These are phyloP conservation scores for Drosophila neocordata DNA, from an alignment of 1,140 invertebrate genomes.

Conservation along the genomic window DNA sequence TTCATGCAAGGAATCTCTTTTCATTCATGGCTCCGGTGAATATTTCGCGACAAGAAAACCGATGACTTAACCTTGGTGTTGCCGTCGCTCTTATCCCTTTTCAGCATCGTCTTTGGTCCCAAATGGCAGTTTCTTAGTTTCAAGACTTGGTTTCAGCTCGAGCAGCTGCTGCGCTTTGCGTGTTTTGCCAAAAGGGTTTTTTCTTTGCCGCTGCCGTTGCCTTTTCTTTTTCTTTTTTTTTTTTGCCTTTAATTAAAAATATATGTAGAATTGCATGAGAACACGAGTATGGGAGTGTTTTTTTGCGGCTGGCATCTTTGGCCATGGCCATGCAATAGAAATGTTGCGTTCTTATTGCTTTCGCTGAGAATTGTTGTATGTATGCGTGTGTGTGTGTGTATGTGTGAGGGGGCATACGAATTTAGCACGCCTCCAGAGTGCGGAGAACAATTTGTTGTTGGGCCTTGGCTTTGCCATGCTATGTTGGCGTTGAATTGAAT, in stretches of 20 bases:
- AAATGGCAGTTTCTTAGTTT: constrained; percentile 33
- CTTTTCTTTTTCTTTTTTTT: constrained; percentile 2
- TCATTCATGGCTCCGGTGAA: neutral
- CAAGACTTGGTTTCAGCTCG: constrained; percentile 24
- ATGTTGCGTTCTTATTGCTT: constrained; percentile 75
- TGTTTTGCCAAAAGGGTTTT: constrained; percentile 69
- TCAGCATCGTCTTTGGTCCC: constrained; percentile 8
- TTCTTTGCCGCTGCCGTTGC: neutral
- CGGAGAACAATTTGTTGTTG: constrained; percentile 36
- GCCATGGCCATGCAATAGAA: constrained; percentile 70
- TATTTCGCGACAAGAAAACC: constrained; percentile 35
- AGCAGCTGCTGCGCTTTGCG: constrained; percentile 58
- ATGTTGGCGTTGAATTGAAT: constrained; percentile 63
- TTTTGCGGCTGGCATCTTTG: constrained; percentile 61
- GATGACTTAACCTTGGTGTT: constrained; percentile 68
- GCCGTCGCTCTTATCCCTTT: constrained; percentile 16
- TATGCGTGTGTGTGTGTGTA: constrained; percentile 28
- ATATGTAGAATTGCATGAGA: constrained; percentile 3
- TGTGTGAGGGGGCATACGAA: constrained; percentile 20
- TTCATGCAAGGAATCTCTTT: constrained; percentile 37
- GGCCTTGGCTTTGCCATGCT: constrained; percentile 13
- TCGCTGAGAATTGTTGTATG: constrained; percentile 22
- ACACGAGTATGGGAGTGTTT: constrained; percentile 38
- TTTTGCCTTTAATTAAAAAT: constrained; percentile 10
- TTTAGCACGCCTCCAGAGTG: constrained; percentile 39